phyloP scores from a whole-genome alignment of 2,888 invertebrate genomes.

The Melitaea athalia region DNA sequence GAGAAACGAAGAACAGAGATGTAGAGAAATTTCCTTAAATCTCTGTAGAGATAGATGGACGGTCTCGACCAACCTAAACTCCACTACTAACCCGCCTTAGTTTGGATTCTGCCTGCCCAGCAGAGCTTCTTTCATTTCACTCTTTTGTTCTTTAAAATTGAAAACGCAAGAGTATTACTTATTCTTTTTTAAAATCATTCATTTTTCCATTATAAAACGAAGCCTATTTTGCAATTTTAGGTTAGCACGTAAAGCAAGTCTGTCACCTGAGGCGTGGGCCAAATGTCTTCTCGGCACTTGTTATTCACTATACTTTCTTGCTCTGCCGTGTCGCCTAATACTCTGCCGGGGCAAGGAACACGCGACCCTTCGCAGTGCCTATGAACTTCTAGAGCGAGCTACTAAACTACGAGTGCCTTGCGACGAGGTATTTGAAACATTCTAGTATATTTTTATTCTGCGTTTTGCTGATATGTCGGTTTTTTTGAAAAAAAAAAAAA shows the following conservation, averaged over 20 bases:
- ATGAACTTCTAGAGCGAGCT: slow-evolving; percentile 93
- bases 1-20: too few species aligned
- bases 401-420: slow-evolving; percentile 92
- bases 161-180: too few species aligned
- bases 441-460: too few species aligned
- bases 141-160: background rate
- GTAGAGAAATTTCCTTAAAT: too few species aligned
- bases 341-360: slow-evolving; percentile 88
- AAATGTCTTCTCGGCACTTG: slow-evolving; percentile 93
- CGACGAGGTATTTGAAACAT: slow-evolving; percentile 87
- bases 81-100: too few species aligned
- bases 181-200: background rate
- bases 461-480: too few species aligned
- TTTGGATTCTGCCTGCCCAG: too few species aligned
- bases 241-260: slow-evolving; percentile 81
- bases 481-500: too few species aligned
- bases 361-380: slow-evolving; percentile 89
- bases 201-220: background rate
- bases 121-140: too few species aligned
- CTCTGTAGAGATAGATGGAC: too few species aligned
- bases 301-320: slow-evolving; percentile 97
- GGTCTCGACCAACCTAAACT: too few species aligned
- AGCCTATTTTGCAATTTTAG: slow-evolving; percentile 50
- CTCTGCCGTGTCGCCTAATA: slow-evolving; percentile 93
- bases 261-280: slow-evolving; percentile 94